Percentiles rank a stretch among this genome's conserved stretches.
These are phyloP conservation scores for Haliclona indistincta DNA, from an alignment of 37 sponge, comb jelly and placozoan genomes.

Conservation along the genomic window DNA sequence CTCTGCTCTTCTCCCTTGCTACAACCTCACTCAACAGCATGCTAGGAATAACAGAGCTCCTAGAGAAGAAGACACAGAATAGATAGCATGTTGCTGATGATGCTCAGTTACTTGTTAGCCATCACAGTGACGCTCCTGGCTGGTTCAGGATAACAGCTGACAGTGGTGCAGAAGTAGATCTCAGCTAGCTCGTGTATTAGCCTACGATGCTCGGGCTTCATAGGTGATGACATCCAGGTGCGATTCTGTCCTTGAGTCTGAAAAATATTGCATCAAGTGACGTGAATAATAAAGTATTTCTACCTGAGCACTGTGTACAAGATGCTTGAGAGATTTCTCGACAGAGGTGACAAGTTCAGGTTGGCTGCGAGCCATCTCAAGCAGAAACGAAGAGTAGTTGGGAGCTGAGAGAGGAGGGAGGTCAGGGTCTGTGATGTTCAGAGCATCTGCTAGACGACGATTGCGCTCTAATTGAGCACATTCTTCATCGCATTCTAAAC, in stretches of 20 bases:
- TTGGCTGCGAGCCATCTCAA: slow-evolving; percentile 35
- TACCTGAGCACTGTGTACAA: slow-evolving; percentile 23
- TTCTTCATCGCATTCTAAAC: slow-evolving; percentile 84
- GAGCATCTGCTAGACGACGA: slow-evolving; percentile 40
- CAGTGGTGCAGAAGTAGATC: slow-evolving; percentile 52
- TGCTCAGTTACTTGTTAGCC: slow-evolving; percentile 55
- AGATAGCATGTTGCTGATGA: too few relatives aligned
- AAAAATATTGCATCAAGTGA: background rate
- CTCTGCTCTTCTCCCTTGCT: too few relatives aligned
- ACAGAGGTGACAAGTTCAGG: background rate
- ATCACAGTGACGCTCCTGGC: slow-evolving; percentile 43
- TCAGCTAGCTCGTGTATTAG: slow-evolving; percentile 80
- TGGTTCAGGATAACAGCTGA: slow-evolving; percentile 66
- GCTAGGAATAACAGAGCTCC: too few relatives aligned
- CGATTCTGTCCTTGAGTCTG: too few relatives aligned
- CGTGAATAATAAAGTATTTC: background rate
- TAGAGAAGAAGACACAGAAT: too few relatives aligned
- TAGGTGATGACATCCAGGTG: too few relatives aligned
- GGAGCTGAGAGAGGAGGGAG: slow-evolving; percentile 4
- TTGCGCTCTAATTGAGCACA: slow-evolving; percentile 82
- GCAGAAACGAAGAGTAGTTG: slow-evolving; percentile 22
- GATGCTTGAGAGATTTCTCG: slow-evolving; percentile 19
- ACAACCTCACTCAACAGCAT: too few relatives aligned
- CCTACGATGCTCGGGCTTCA: slow-evolving; percentile 56
- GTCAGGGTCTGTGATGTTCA: slow-evolving; percentile 22